phyloP scores from a whole-genome alignment of 2,797 vertebrate species.

The Rhadinocentrus ornatus region DNA sequence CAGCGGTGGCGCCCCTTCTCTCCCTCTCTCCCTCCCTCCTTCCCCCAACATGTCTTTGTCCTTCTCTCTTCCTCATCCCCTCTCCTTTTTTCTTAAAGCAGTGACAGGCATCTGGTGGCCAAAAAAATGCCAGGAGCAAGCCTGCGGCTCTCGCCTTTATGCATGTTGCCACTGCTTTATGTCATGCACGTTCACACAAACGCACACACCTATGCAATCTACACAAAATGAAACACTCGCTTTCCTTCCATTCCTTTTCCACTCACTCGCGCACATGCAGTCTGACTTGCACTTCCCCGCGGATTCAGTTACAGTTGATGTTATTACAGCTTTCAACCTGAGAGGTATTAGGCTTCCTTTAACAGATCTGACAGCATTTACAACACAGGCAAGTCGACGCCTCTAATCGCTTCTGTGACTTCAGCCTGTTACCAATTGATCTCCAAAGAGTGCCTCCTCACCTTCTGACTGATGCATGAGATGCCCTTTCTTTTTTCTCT shows the following conservation, averaged over 20 bases:
- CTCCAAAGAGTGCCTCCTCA: conserved; percentile 65
- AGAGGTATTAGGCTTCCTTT: conserved; percentile 84
- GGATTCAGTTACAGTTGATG: conserved; percentile 83
- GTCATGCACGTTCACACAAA: conserved; percentile 55
- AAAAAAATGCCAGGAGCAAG: conserved; percentile 83
- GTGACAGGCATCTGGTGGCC: conserved; percentile 92
- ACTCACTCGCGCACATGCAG: conserved; percentile 52
- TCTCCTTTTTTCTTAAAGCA: conserved; percentile 70
- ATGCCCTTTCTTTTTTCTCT: conserved; percentile 53
- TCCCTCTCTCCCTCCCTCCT: conserved; percentile 44
- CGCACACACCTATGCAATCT: conserved; percentile 55
- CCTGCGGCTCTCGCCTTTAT: conserved; percentile 77
- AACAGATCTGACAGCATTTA: conserved; percentile 85
- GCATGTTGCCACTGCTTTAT: conserved; percentile 61
- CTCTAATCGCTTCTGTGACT: conserved; percentile 81
- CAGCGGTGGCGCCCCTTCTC: conserved; percentile 76
- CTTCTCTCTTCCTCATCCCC: conserved; percentile 58
- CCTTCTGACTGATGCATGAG: conserved; percentile 61
- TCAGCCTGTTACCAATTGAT: conserved; percentile 82
- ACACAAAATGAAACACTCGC: conserved; percentile 64
- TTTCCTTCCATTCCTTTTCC: conserved; percentile 58
- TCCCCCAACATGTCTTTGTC: conserved; percentile 68
- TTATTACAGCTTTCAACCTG: conserved; percentile 85
- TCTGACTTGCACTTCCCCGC: conserved; percentile 75
- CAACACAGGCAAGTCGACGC: conserved; percentile 79